Percentiles rank a stretch among this genome's conserved stretches.
Evolutionary conservation across 2,113 vertebrate genomes (phyloP).

Genomic region (Rhinolophus sinicus): DNA sequence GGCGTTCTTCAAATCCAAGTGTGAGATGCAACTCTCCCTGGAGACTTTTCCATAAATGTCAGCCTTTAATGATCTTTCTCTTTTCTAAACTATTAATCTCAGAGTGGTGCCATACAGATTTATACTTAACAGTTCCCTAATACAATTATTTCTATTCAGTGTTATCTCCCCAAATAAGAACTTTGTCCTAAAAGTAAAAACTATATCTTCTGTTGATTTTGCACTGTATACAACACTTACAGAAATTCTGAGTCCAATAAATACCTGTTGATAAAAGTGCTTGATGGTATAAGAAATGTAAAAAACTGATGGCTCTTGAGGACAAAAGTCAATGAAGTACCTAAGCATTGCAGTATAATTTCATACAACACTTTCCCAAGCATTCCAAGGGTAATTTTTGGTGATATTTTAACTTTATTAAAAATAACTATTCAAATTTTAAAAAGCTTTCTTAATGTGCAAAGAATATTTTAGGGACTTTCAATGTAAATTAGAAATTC

Average conservation of each 20-base stretch:
- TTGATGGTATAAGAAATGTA: slow-evolving; percentile 10
- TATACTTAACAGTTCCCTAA: neutral
- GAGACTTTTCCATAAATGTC: slow-evolving; percentile 7
- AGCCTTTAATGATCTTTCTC: neutral
- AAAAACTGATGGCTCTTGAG: slow-evolving; percentile 32
- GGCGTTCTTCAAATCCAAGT: neutral
- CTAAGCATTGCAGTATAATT: slow-evolving; percentile 22
- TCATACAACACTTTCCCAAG: slow-evolving; percentile 26
- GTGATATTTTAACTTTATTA: slow-evolving; percentile 62
- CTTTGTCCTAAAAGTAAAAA: slow-evolving; percentile 4
- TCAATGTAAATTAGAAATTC: slow-evolving; percentile 47
- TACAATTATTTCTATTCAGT: slow-evolving; percentile 38
- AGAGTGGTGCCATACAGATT: neutral
- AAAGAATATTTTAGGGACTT: slow-evolving; percentile 24
- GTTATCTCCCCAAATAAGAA: neutral
- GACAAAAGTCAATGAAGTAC: slow-evolving; percentile 33
- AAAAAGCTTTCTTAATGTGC: neutral
- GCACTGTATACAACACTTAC: neutral
- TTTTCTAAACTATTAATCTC: slow-evolving; percentile 31
- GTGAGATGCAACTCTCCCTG: neutral
- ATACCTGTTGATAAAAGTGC: neutral
- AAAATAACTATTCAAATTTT: neutral
- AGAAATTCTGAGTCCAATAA: neutral
- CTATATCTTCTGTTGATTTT: neutral
- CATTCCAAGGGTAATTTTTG: neutral